These are phyloP conservation scores for Electrona antarctica DNA, from an alignment of 2,113 vertebrate species.

Conservation along the genomic window DNA sequence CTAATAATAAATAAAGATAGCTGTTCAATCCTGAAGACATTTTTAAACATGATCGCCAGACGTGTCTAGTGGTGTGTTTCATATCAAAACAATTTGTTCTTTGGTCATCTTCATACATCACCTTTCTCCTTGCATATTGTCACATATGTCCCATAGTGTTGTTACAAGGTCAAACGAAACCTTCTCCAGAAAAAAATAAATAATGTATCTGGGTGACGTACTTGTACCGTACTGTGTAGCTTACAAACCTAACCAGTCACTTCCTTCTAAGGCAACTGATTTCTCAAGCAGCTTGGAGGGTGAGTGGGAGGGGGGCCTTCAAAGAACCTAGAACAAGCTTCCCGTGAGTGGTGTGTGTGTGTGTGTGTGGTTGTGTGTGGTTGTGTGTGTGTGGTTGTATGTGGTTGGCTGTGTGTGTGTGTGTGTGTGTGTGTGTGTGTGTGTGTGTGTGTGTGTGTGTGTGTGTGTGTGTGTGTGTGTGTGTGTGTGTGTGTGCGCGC, in stretches of 20 bases:
- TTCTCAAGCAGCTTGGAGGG: slow-evolving; percentile 61
- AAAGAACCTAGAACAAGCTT: slow-evolving; percentile 36
- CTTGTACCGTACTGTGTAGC: slow-evolving; percentile 67
- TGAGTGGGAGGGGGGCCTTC: slow-evolving; percentile 39
- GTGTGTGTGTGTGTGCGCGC: background rate
- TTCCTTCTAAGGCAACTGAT: slow-evolving; percentile 76
- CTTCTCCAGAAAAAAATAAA: slow-evolving; percentile 71
- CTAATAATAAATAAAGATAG: slow-evolving; percentile 47
- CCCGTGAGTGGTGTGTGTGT: slow-evolving; percentile 26
- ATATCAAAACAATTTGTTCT: slow-evolving; percentile 79
- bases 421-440: slow-evolving; percentile 28
- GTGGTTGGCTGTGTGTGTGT: slow-evolving; percentile 52
- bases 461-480: background rate
- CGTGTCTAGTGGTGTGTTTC: slow-evolving; percentile 51
- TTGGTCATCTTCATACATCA: slow-evolving; percentile 80
- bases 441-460: slow-evolving; percentile 32
- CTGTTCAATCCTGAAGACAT: slow-evolving; percentile 30
- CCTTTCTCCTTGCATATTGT: slow-evolving; percentile 77
- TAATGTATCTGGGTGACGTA: slow-evolving; percentile 73
- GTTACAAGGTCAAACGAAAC: slow-evolving; percentile 45
- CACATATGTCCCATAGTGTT: slow-evolving; percentile 49
- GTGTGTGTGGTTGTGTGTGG: slow-evolving; percentile 45
- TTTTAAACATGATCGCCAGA: slow-evolving; percentile 43
- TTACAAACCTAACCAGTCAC: slow-evolving; percentile 62
- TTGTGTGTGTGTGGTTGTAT: slow-evolving; percentile 10